These are phyloP conservation scores for Lottia scabra DNA, from an alignment of 2,888 invertebrate genomes.

Conservation along the genomic window DNA sequence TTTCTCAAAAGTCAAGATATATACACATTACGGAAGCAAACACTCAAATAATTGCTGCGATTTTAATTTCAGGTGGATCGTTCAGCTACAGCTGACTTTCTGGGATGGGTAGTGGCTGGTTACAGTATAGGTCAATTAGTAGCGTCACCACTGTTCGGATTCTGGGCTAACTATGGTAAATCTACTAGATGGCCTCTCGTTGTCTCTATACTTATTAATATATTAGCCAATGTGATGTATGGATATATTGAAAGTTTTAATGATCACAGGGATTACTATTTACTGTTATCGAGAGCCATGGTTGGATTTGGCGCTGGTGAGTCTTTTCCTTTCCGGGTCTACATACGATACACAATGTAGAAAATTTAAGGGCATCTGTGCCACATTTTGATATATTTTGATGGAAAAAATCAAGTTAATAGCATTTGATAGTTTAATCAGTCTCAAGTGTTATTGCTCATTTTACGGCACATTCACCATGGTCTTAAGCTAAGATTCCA, in stretches of 20 bases:
- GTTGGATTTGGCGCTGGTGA: slow-evolving; percentile 68
- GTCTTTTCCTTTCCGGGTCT: neutral
- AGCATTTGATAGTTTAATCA: no score
- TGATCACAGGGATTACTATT: slow-evolving; percentile 35
- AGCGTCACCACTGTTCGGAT: slow-evolving; percentile 67
- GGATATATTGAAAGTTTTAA: slow-evolving; percentile 59
- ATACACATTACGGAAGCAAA: no score
- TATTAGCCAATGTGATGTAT: slow-evolving; percentile 66
- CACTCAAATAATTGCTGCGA: neutral
- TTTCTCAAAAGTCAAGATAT: no score
- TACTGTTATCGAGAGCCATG: slow-evolving; percentile 56
- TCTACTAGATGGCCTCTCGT: slow-evolving; percentile 58
- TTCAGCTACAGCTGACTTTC: slow-evolving; percentile 48
- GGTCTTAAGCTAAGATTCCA: no score
- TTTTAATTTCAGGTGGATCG: slow-evolving; percentile 48
- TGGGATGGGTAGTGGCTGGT: slow-evolving; percentile 67
- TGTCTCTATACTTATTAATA: slow-evolving; percentile 59
- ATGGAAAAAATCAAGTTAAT: no score
- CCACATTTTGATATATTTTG: no score
- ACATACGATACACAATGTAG: no score
- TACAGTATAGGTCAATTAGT: slow-evolving; percentile 68
- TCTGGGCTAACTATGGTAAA: slow-evolving; percentile 53
- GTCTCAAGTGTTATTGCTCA: no score
- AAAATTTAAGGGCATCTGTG: no score
- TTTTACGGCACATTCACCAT: no score